A percentile compares a stretch with the other conserved stretches of the same genome.
Evolutionary conservation across 1,140 invertebrate species (phyloP).

Genomic region (Macrotrachela quadricornifera): DNA sequence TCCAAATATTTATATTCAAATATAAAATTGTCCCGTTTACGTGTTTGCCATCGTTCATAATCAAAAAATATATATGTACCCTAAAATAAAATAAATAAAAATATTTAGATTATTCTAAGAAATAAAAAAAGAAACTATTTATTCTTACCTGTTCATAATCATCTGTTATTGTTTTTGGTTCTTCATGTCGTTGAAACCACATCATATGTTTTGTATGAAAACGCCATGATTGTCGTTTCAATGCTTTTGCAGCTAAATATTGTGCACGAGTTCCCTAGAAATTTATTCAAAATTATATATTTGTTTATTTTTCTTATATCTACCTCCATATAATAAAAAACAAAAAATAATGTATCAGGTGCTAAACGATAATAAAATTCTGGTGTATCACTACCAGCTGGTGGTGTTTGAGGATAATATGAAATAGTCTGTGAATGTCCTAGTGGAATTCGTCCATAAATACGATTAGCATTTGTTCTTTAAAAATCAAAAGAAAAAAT

Average conservation of each 20-base stretch:
- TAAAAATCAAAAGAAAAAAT: too few species aligned
- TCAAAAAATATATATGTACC: slow-evolving; percentile 99
- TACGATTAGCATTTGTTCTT: too few species aligned
- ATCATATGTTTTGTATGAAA: slow-evolving; percentile 99
- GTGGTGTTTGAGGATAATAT: slow-evolving; percentile 5
- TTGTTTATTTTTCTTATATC: too few species aligned
- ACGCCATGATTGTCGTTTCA: slow-evolving; percentile 98
- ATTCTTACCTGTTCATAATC: slow-evolving; percentile 81
- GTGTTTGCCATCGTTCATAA: slow-evolving; percentile 98
- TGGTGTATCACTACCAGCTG: slow-evolving; percentile 61
- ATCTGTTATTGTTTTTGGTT: slow-evolving; percentile 97
- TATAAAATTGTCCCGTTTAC: slow-evolving; percentile 97
- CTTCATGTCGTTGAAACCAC: slow-evolving; percentile 99
- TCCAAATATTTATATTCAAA: slow-evolving; percentile 99
- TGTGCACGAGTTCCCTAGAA: slow-evolving; percentile 70
- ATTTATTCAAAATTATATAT: too few species aligned
- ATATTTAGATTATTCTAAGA: background rate
- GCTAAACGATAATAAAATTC: slow-evolving; percentile 94
- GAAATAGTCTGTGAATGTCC: background rate
- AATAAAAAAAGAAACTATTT: background rate
- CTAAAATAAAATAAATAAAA: slow-evolving; percentile 38
- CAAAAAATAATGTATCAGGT: slow-evolving; percentile 94
- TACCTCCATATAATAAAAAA: slow-evolving; percentile 97
- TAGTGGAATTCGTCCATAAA: background rate
- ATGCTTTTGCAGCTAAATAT: slow-evolving; percentile 91